Conservation (phyloP, 2,888 invertebrate genomes). For the Troides aeacus region DNA sequence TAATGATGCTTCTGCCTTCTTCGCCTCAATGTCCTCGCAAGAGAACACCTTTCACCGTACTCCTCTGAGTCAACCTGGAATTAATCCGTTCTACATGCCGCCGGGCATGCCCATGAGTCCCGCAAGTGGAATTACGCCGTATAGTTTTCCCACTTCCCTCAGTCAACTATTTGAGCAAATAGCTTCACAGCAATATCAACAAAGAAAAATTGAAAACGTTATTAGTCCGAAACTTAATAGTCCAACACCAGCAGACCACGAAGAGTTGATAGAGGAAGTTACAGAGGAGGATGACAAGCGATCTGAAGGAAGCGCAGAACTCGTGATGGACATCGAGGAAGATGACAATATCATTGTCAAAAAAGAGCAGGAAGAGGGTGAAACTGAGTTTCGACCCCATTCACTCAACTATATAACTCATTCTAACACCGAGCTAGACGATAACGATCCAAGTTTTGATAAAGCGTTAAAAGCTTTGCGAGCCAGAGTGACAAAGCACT, state of each 20-base stretch:
- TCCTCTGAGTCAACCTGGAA: slow-evolving; percentile 72
- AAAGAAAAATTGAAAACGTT: slow-evolving; percentile 62
- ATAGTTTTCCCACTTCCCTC: slow-evolving; percentile 80
- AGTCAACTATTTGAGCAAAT: slow-evolving; percentile 85
- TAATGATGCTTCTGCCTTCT: slow-evolving; percentile 82
- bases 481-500: slow-evolving; percentile 86
- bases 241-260: slow-evolving; percentile 70
- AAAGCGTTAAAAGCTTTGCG: slow-evolving; percentile 87
- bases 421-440: slow-evolving; percentile 59
- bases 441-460: slow-evolving; percentile 83
- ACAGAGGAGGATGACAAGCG: slow-evolving; percentile 80
- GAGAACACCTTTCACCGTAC: slow-evolving; percentile 74
- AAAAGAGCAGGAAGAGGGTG: slow-evolving; percentile 64
- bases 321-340: slow-evolving; percentile 85
- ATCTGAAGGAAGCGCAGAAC: slow-evolving; percentile 79
- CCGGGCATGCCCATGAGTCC: slow-evolving; percentile 77
- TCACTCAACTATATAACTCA: slow-evolving; percentile 54
- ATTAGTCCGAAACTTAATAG: slow-evolving; percentile 54
- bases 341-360: slow-evolving; percentile 74
- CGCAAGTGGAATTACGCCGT: slow-evolving; percentile 69
- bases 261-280: slow-evolving; percentile 82
- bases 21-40: slow-evolving; percentile 74
- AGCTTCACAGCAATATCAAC: slow-evolving; percentile 72
- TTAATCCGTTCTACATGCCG: slow-evolving; percentile 83
- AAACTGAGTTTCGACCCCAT: slow-evolving; percentile 49